phyloP scores from a whole-genome alignment of 1,140 invertebrate genomes.

The Neodiprion fabricii region DNA sequence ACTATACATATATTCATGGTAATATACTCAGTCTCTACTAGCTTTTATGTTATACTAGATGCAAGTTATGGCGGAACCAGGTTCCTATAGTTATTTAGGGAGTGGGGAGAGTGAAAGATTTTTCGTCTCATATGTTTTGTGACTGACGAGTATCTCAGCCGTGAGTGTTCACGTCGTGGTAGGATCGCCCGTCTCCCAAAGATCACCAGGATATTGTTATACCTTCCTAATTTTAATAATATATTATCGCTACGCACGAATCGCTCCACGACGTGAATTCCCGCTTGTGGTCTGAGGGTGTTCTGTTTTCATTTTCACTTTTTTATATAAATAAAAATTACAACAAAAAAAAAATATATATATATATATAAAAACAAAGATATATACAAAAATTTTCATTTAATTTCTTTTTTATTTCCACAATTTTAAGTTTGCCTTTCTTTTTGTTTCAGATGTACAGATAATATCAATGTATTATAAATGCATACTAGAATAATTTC shows the following conservation, averaged over 20 bases:
- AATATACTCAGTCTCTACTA: not conserved
- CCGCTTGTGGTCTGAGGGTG: constrained; percentile 40
- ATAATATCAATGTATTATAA: constrained; percentile 26
- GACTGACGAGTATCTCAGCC: constrained; percentile 51
- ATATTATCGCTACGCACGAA: constrained; percentile 39
- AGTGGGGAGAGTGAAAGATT: constrained; percentile 40
- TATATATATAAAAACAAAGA: constrained; percentile 13
- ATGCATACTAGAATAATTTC: constrained; percentile 31
- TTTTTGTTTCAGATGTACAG: constrained; percentile 23
- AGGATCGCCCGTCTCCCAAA: constrained; percentile 46
- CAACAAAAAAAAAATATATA: not conserved
- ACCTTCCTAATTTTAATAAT: constrained; percentile 41
- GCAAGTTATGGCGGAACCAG: constrained; percentile 46
- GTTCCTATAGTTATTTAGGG: constrained; percentile 52
- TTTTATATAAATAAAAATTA: constrained; percentile 36
- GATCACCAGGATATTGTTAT: constrained; percentile 39
- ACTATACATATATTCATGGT: too few relatives aligned
- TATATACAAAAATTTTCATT: constrained; percentile 22
- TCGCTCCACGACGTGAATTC: constrained; percentile 42
- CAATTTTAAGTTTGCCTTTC: constrained; percentile 17
- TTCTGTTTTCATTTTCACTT: constrained; percentile 51
- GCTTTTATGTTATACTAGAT: constrained; percentile 23
- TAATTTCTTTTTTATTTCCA: constrained; percentile 37
- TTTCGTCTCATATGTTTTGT: constrained; percentile 44
- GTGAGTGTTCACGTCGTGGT: constrained; percentile 32